Evolutionary conservation across 2,113 vertebrate species (phyloP), one percentile per base, ranked within the genome.

Genomic region (Rhineura floridana): DNA sequence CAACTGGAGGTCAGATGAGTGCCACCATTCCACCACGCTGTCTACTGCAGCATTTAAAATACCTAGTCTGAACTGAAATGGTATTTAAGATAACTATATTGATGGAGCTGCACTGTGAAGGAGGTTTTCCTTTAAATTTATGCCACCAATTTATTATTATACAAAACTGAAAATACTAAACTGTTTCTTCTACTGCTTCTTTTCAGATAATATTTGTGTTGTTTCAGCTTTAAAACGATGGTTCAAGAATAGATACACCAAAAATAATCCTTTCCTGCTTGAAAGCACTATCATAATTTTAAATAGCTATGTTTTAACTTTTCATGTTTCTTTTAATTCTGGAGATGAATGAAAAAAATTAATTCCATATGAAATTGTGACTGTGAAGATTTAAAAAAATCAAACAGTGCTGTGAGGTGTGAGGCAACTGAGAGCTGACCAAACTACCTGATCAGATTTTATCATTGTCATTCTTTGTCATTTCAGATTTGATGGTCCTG

Each of bases 151-250:
- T 42, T 9, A 9, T 63, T 3, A 63, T 81, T 62, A 19, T 42
- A 81, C 25, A 81, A 5, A 63, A 9, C 55, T 65, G 36, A 62
- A 10, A 2, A 42, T 59, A 59, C 17, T 39, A 13, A 81, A 12
- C 21, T 25, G 13, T 81, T 36, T 55, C 30, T 80, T 59, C 9
- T 15, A 36, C 17, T 17, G 48, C 90, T 93, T 91, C 91, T 89
- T 59, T 7, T 91, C 85, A 88, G 65, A 72, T 25, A 63, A 86
- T 25, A 28, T 59, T 92, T 89, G 59, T 81, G 44, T 44, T 55
- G 30, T n/a, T 63, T 62, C 62, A 55, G 50, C 39, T 78, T 44
- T 67, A 85, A 83, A 76, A 46, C 39, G 6, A 76, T 33, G 50
- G 80, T 85, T 85, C 85, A 55, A 72, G 80, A 83, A 78, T n/a